phyloP scores from a whole-genome alignment of 2,888 invertebrate species.

The Branchellion lobata region DNA sequence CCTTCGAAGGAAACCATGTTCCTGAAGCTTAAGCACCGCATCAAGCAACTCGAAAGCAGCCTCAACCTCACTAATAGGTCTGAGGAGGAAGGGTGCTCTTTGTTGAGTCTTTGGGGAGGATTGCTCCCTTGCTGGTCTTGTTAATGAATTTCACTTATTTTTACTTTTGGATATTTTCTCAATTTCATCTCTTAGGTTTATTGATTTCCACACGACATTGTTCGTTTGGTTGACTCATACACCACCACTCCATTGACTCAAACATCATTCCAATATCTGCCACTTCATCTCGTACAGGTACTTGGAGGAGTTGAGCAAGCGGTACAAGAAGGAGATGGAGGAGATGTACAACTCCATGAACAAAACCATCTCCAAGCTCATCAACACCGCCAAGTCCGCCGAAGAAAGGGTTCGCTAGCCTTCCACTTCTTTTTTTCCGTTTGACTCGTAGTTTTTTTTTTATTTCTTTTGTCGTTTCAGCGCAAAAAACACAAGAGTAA shows the following conservation, averaged over 20 bases:
- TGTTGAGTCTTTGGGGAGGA: background rate
- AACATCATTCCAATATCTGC: too few relatives aligned
- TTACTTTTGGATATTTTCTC: background rate
- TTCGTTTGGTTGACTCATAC: too few relatives aligned
- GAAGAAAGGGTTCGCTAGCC: slow-evolving; percentile 49
- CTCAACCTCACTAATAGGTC: slow-evolving; percentile 88
- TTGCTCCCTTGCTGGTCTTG: background rate
- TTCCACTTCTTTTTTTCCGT: background rate
- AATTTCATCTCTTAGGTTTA: too few relatives aligned
- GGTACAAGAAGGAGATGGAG: slow-evolving; percentile 93
- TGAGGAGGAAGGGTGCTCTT: too few relatives aligned
- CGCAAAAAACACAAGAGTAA: background rate
- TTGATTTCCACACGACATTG: background rate
- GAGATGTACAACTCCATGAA: slow-evolving; percentile 83
- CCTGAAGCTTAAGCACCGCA: slow-evolving; percentile 87
- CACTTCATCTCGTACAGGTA: too few relatives aligned
- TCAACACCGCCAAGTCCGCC: slow-evolving; percentile 54
- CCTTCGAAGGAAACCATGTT: slow-evolving; percentile 63
- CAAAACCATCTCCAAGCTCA: slow-evolving; percentile 72
- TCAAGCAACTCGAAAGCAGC: slow-evolving; percentile 92
- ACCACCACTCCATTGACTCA: too few relatives aligned
- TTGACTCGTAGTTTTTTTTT: background rate
- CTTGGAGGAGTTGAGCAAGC: slow-evolving; percentile 87
- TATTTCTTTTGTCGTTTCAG: background rate
- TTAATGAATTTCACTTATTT: background rate